Percentiles rank a stretch among this genome's conserved stretches.
Conservation (phyloP, 2,113 vertebrate genomes). For the Varanus komodoensis region DNA sequence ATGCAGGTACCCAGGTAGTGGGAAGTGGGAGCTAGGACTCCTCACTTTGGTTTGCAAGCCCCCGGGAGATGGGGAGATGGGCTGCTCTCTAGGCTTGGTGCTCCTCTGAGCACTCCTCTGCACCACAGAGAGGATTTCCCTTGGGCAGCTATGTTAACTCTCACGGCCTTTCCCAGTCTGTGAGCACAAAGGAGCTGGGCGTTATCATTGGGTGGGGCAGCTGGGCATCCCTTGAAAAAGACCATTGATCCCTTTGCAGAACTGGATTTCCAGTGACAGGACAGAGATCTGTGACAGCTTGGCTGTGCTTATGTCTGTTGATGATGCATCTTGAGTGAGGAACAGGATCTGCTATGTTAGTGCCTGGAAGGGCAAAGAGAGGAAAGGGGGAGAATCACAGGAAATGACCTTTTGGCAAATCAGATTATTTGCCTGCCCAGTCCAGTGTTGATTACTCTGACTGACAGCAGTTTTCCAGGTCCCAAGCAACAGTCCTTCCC, state of each 20-base stretch:
- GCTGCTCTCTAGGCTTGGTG: not conserved
- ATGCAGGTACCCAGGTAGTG: slow-evolving; percentile 82
- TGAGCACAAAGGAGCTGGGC: not conserved
- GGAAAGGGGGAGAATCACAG: not conserved
- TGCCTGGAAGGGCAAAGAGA: fast-evolving
- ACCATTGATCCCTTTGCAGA: not conserved
- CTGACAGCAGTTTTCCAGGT: not conserved
- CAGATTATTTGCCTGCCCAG: not conserved
- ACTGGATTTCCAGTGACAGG: not conserved
- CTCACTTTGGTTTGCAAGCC: slow-evolving; percentile 1
- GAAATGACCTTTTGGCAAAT: not conserved
- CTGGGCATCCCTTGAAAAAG: not conserved
- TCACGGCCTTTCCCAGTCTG: not conserved
- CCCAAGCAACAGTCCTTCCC: not conserved
- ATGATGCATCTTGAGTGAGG: not conserved
- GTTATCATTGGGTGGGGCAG: not conserved
- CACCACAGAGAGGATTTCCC: not conserved
- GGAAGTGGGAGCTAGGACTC: not conserved
- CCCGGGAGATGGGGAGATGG: fast-evolving
- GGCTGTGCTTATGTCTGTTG: not conserved
- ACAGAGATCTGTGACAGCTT: too few species aligned
- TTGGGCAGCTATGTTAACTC: not conserved
- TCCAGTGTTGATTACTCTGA: not conserved
- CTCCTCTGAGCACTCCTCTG: too few species aligned
- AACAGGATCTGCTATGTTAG: not conserved